Conservation (phyloP, 2,888 invertebrate species). For the Miltochrista miniata region DNA sequence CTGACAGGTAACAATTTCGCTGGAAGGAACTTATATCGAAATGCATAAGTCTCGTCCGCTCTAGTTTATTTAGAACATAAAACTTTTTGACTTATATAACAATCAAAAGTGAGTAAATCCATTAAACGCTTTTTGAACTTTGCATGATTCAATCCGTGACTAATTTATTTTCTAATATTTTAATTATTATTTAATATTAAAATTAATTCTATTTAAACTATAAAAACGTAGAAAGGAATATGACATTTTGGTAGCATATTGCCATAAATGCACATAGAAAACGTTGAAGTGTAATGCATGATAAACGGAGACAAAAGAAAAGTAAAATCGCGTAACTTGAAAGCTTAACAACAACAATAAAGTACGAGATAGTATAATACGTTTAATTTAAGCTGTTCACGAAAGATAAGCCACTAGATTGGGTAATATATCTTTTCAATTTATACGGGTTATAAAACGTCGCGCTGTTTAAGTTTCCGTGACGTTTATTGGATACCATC, state of each 20-base stretch:
- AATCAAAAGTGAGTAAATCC: too few relatives aligned
- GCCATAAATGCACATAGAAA: too few relatives aligned
- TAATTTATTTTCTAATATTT: too few relatives aligned
- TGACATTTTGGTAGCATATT: too few relatives aligned
- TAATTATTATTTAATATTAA: too few relatives aligned
- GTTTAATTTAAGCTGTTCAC: conserved; percentile 37
- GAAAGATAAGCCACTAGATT: conserved; percentile 42
- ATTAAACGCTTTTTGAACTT: too few relatives aligned
- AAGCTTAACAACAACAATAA: conserved; percentile 14
- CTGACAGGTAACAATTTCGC: too few relatives aligned
- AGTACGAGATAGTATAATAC: conserved; percentile 24
- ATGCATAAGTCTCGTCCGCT: neutral
- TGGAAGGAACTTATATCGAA: neutral
- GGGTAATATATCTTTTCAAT: conserved; percentile 47
- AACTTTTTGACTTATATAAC: too few relatives aligned
- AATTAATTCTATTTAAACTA: too few relatives aligned
- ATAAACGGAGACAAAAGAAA: neutral
- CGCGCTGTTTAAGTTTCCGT: conserved; percentile 34
- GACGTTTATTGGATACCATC: conserved; percentile 35
- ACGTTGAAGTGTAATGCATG: neutral
- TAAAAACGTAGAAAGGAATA: too few relatives aligned
- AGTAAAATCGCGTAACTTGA: conserved; percentile 15
- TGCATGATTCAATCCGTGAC: too few relatives aligned
- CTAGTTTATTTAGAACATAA: neutral
- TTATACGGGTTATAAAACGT: conserved; percentile 49